A percentile compares a stretch with the other conserved stretches of the same genome.
Conservation (phyloP, 30 jellyfish, hydroid and myxozoan genomes). For the Chrysaora quinquecirrha region DNA sequence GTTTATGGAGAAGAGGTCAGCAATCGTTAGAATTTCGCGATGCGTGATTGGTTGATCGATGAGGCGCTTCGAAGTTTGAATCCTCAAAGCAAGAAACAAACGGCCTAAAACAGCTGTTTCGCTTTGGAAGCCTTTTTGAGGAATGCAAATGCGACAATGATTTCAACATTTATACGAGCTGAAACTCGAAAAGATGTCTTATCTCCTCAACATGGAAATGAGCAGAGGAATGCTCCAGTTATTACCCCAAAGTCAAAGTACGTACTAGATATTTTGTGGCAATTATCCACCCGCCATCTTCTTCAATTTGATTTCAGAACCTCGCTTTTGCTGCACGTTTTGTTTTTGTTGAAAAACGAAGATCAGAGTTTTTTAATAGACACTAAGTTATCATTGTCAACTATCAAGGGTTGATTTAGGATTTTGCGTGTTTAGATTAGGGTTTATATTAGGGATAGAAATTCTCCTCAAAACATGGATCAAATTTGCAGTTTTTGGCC, state of each 20-base stretch:
- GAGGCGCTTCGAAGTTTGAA: background rate
- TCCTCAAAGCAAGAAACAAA: background rate
- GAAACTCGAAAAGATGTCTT: background rate
- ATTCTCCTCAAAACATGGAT: no score
- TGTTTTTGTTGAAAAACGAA: no score
- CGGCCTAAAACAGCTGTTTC: background rate
- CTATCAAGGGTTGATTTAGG: no score
- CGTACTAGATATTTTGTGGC: no score
- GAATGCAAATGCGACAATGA: background rate
- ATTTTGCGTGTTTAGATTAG: no score
- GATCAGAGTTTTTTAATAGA: no score
- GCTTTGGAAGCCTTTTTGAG: background rate
- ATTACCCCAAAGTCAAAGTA: background rate
- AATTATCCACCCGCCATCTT: no score
- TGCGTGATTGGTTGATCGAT: background rate
- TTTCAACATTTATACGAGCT: background rate
- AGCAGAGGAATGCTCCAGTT: background rate
- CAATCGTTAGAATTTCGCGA: background rate
- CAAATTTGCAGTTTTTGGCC: no score
- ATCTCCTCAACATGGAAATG: background rate
- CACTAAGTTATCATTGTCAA: no score
- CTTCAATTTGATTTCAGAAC: no score
- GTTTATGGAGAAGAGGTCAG: background rate
- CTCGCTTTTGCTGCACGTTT: no score
- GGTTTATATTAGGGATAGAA: no score